Evolutionary conservation across 2,888 invertebrate species (phyloP).

Genomic region (Drosophila pegasa): DNA sequence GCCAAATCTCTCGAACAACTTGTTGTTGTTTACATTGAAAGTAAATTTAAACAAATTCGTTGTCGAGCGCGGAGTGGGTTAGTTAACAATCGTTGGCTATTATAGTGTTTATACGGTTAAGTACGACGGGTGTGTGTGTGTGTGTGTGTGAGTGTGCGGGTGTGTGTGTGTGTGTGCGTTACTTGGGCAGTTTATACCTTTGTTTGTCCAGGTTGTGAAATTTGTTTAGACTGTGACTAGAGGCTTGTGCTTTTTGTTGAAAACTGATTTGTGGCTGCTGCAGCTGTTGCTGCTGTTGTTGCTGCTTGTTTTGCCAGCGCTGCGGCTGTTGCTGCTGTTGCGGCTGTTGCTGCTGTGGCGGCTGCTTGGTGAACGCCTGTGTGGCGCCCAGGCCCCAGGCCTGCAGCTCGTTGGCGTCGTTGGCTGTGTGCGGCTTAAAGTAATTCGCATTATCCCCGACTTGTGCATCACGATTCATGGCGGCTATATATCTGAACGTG

Average conservation of each 20-base stretch:
- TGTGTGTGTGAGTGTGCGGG: constrained; percentile 1
- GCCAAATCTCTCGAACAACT: constrained; percentile 14
- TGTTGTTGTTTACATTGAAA: constrained; percentile 22
- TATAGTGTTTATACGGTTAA: constrained; percentile 24
- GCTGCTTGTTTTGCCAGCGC: constrained; percentile 67
- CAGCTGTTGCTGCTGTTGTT: constrained; percentile 52
- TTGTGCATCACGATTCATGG: constrained; percentile 87
- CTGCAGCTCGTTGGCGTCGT: constrained; percentile 88
- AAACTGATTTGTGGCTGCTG: constrained; percentile 63
- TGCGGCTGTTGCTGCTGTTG: constrained; percentile 49
- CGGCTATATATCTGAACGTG: constrained; percentile 86
- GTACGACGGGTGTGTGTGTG: constrained; percentile 1
- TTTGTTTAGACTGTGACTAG: constrained; percentile 84
- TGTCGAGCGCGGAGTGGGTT: constrained; percentile 5
- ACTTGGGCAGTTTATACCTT: constrained; percentile 76
- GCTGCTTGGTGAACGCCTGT: constrained; percentile 64
- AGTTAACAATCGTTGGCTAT: constrained; percentile 17
- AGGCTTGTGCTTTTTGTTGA: constrained; percentile 75
- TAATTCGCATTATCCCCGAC: constrained; percentile 83
- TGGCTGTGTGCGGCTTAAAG: constrained; percentile 85
- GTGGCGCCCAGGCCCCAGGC: constrained; percentile 87
- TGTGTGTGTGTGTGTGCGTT: constrained; percentile 25
- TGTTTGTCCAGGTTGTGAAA: constrained; percentile 80
- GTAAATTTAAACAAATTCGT: constrained; percentile 26
- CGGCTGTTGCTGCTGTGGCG: constrained; percentile 45